phyloP scores from a whole-genome alignment of 2,797 vertebrate species.

The Mico argentatus region DNA sequence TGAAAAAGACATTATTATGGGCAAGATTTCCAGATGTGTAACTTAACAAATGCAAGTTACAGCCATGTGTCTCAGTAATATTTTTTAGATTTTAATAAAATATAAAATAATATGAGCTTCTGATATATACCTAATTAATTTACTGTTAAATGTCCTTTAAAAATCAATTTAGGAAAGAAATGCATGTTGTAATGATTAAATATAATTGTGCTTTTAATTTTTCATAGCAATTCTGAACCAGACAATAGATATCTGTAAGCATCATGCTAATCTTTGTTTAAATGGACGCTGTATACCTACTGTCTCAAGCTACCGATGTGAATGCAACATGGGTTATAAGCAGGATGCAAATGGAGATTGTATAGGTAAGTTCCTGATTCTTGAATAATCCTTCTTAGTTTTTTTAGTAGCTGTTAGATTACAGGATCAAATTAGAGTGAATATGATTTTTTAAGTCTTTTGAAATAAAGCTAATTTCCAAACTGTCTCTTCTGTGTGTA shows the following conservation, averaged over 20 bases:
- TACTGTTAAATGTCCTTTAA: neutral
- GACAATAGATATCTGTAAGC: slow-evolving; percentile 96
- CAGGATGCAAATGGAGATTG: slow-evolving; percentile 96
- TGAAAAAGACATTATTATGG: slow-evolving; percentile 37
- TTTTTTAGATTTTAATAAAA: slow-evolving; percentile 15
- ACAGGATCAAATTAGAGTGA: neutral
- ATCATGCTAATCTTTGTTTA: slow-evolving; percentile 96
- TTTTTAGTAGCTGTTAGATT: neutral
- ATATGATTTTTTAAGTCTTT: neutral
- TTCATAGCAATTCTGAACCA: slow-evolving; percentile 92
- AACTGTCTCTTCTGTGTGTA: neutral
- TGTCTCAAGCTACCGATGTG: slow-evolving; percentile 95
- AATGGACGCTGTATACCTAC: slow-evolving; percentile 97
- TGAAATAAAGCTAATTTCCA: neutral
- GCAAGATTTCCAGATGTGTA: slow-evolving; percentile 60
- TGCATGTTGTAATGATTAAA: neutral
- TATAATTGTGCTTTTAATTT: slow-evolving; percentile 70
- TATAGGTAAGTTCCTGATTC: slow-evolving; percentile 88
- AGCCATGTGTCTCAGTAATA: slow-evolving; percentile 32
- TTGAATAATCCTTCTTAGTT: neutral
- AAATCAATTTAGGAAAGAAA: neutral
- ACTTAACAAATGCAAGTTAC: slow-evolving; percentile 45
- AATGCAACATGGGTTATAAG: slow-evolving; percentile 99
- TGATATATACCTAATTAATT: neutral
- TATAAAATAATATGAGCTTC: neutral